Evolutionary conservation across 1,140 invertebrate species (phyloP).

Genomic region (Laupala kohalensis): DNA sequence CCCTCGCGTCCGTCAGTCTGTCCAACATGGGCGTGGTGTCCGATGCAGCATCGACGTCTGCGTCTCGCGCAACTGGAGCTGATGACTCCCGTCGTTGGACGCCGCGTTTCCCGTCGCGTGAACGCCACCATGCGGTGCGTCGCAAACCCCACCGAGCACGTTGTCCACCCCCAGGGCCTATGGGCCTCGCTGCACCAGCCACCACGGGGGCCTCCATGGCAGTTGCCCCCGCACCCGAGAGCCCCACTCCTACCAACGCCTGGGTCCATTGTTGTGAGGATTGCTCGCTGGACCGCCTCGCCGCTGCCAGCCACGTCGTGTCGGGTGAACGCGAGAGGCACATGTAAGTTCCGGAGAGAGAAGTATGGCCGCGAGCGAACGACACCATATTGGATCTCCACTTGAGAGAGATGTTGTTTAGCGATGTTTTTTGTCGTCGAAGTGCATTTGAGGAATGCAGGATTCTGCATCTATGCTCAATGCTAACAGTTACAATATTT

Average conservation of each 20-base stretch:
- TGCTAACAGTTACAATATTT: too few species aligned
- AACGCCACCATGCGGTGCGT: slow-evolving; percentile 48
- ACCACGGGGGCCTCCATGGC: too few species aligned
- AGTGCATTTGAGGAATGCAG: too few species aligned
- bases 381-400: slow-evolving; percentile 13
- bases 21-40: neutral
- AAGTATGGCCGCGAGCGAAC: slow-evolving; percentile 19
- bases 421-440: too few species aligned
- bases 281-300: slow-evolving; percentile 3
- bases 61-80: neutral
- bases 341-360: slow-evolving; percentile 17
- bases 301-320: slow-evolving; percentile 2
- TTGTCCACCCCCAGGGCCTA: slow-evolving; percentile 14
- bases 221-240: neutral
- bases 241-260: slow-evolving; percentile 17
- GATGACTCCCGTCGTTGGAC: slow-evolving; percentile 38
- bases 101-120: slow-evolving; percentile 49
- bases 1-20: too few species aligned
- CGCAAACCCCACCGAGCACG: slow-evolving; percentile 19
- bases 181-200: slow-evolving; percentile 10
- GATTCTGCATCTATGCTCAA: too few species aligned
- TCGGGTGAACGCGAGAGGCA: slow-evolving; percentile 4
- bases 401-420: too few species aligned
- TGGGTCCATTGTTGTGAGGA: slow-evolving; percentile 14
- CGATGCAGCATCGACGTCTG: neutral